Percentiles rank a stretch among this genome's conserved stretches.
Evolutionary conservation across 2,888 invertebrate species (phyloP).

Genomic region (Bursaphelenchus okinawaensis): DNA sequence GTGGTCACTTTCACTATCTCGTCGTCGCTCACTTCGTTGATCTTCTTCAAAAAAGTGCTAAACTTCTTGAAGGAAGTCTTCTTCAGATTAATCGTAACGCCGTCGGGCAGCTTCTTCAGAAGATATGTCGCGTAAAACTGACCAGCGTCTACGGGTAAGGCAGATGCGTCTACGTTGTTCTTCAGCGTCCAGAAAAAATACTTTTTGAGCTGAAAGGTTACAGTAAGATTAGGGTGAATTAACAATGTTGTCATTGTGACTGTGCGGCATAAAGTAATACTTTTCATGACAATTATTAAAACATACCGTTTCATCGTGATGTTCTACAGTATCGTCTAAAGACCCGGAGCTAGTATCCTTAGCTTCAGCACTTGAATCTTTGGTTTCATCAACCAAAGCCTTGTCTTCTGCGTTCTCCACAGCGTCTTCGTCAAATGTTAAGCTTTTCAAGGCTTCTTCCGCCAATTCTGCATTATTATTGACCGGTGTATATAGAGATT

Average conservation of each 20-base stretch:
- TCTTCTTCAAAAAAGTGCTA: slow-evolving; percentile 40
- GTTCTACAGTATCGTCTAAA: too few relatives aligned
- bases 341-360: too few relatives aligned
- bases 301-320: too few relatives aligned
- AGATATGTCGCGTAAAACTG: slow-evolving; percentile 40
- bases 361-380: neutral
- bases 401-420: too few relatives aligned
- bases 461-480: neutral
- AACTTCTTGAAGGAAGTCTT: slow-evolving; percentile 54
- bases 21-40: slow-evolving; percentile 29
- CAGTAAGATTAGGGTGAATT: too few relatives aligned
- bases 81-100: slow-evolving; percentile 46
- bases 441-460: neutral
- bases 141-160: slow-evolving; percentile 49
- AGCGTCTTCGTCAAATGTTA: neutral
- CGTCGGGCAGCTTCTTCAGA: slow-evolving; percentile 36
- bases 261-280: too few relatives aligned
- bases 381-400: neutral
- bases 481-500: slow-evolving; percentile 1
- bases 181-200: slow-evolving; percentile 44
- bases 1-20: slow-evolving; percentile 32
- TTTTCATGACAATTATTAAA: too few relatives aligned
- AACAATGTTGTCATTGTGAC: too few relatives aligned
- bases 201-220: neutral
- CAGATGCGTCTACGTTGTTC: slow-evolving; percentile 32